Base-by-base conservation (phyloP, 1,140 invertebrate genomes). In the Macrotrachela quadricornifera region DNA sequence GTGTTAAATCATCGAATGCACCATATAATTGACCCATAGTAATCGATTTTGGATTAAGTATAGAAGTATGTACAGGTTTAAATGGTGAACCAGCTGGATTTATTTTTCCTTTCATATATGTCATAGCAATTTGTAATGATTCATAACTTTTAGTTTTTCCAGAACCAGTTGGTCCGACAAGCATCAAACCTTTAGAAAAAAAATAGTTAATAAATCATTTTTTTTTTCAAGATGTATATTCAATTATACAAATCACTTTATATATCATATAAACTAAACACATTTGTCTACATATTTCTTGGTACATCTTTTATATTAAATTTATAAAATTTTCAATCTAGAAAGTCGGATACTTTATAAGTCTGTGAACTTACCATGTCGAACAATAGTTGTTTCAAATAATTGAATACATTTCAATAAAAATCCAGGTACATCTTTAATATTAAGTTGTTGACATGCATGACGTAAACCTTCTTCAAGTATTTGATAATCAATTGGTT, bases 1-100 rank as follows among this genome's bases (percentile, higher is more conserved):
- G 69, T 10, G 70, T 71, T 38, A 71, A 59, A 9, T 63, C 49
- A 58, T 72, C 67, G 63, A 71, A 72, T 58, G 71, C 69, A 59
- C 70, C 70, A 58, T 72, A 72, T 37, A 72, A 59, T 59, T 72
- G 70, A 38, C 69, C 69, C 70, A 72, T 72, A n/a, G 69, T 72
- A 56, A 72, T 71, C 39, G 69, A 72, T 57, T 72, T 72, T 4
- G 70, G 70, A 57, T 72, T 72, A 13, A 71, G 59, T 13, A 71
- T 61, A 58, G 64, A 68, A 1, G 64, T 63, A 49, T 65, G 61
- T 0, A 79, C 77, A 0, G 72, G 61, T 11, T 73, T 68, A 63
- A 81, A 81, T 0, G 74, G 72, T 36, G 73, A 73, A 6, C 79
- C 79, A 50, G 76, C 76, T 1, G 78, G 79, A 8, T 78, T 76